A percentile compares a stretch with the other conserved stretches of the same genome.
Conservation (phyloP, 2,797 vertebrate genomes). For the Coccyzus lansbergi region DNA sequence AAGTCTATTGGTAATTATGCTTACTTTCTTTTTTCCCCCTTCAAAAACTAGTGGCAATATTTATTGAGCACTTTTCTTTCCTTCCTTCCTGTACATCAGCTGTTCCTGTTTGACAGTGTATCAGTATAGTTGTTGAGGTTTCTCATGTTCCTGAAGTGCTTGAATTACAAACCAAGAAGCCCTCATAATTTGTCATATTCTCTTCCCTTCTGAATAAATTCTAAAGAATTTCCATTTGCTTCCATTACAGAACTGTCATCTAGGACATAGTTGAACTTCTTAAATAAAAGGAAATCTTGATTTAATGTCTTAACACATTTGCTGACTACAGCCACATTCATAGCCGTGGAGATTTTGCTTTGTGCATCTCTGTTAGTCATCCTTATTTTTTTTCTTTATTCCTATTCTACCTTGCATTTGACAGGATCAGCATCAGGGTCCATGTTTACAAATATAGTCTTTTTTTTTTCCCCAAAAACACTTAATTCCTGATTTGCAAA, state of each 20-base stretch:
- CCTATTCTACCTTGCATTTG: neutral
- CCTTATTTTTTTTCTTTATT: neutral
- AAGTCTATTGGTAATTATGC: neutral
- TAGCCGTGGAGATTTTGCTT: neutral
- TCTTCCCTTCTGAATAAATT: neutral
- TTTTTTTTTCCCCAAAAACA: neutral
- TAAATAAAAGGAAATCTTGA: neutral
- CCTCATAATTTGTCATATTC: rapidly evolving
- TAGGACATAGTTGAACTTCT: neutral
- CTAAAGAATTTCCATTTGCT: neutral
- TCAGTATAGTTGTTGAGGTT: neutral
- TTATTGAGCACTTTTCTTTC: neutral
- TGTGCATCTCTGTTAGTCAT: neutral
- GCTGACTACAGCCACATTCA: neutral
- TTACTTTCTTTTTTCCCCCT: neutral
- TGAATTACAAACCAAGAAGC: neutral
- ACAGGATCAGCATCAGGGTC: neutral
- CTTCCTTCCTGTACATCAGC: neutral
- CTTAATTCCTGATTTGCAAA: neutral
- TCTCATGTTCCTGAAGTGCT: neutral
- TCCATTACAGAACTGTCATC: neutral
- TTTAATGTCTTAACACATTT: neutral
- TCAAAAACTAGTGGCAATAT: neutral
- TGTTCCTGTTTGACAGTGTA: neutral
- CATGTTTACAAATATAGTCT: neutral